These are phyloP conservation scores for Synanthedon myopaeformis DNA, from an alignment of 2,888 invertebrate species.

Conservation along the genomic window DNA sequence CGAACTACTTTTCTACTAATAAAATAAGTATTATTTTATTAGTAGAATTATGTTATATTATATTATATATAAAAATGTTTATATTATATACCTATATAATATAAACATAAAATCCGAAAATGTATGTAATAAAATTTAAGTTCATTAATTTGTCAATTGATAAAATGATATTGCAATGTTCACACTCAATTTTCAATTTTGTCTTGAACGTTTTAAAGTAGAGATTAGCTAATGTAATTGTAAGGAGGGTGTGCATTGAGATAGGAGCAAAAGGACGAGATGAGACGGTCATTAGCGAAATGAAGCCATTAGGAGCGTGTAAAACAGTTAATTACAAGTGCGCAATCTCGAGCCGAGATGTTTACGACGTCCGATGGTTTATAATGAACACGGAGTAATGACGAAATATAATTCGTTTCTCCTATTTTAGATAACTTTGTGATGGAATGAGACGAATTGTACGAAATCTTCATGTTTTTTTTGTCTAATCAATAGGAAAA, in stretches of 20 bases:
- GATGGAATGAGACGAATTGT: no score
- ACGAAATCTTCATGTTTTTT: no score
- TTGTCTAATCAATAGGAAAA: no score
- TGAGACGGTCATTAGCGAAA: constrained; percentile 57
- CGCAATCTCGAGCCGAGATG: constrained; percentile 38
- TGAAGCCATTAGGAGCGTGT: constrained; percentile 64
- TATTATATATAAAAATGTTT: no score
- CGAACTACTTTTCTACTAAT: no score
- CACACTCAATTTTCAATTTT: background rate
- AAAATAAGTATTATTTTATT: no score
- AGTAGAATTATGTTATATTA: no score
- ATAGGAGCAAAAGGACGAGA: constrained; percentile 36
- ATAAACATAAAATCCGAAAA: no score
- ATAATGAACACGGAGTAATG: constrained; percentile 33
- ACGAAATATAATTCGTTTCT: constrained; percentile 11
- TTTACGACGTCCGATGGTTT: constrained; percentile 18
- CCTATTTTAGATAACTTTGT: background rate
- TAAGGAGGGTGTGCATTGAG: constrained; percentile 10
- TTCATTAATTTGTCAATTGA: background rate
- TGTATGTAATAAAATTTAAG: background rate
- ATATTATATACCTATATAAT: no score
- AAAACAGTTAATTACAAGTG: constrained; percentile 61
- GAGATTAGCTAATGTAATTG: constrained; percentile 18
- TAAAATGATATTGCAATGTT: background rate
- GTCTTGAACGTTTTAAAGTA: constrained; percentile 6